These are phyloP conservation scores for Drosophila paulistorum DNA, from an alignment of 1,140 invertebrate genomes.

Conservation along the genomic window DNA sequence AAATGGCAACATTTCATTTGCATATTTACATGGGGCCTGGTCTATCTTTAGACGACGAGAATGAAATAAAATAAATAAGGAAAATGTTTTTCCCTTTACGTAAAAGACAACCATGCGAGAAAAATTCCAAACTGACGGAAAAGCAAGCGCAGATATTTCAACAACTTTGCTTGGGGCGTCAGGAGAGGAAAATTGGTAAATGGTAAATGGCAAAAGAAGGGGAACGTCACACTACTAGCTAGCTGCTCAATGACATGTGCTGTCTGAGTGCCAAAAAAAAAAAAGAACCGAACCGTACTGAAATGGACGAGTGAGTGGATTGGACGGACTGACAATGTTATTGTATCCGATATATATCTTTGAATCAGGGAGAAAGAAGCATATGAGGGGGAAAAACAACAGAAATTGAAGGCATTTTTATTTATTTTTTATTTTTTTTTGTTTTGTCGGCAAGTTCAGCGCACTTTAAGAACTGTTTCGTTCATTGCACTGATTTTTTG, in stretches of 20 bases:
- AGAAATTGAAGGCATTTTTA: not conserved
- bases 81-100: conserved; percentile 66
- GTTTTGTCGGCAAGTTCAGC: conserved; percentile 53
- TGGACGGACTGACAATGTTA: conserved; percentile 59
- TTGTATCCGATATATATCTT: conserved; percentile 56
- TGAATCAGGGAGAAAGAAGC: conserved; percentile 39
- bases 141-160: conserved; percentile 72
- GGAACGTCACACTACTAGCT: conserved; percentile 56
- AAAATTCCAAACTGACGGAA: conserved; percentile 77
- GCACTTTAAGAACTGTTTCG: conserved; percentile 69
- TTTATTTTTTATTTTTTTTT: not conserved
- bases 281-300: conserved; percentile 9
- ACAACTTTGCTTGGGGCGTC: conserved; percentile 44
- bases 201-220: conserved; percentile 7
- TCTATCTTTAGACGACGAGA: conserved; percentile 30
- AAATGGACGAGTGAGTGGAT: conserved; percentile 47
- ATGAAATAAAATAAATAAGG: conserved; percentile 29
- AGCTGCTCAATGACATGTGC: conserved; percentile 73
- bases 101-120: conserved; percentile 63
- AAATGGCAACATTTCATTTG: conserved; percentile 60
- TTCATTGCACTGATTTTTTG: conserved; percentile 58
- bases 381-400: conserved; percentile 10
- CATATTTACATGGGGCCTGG: conserved; percentile 59
- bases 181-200: not conserved
- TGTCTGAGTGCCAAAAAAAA: conserved; percentile 64